Evolutionary conservation across 1,140 invertebrate genomes (phyloP).

Genomic region (Helicoverpa zea): DNA sequence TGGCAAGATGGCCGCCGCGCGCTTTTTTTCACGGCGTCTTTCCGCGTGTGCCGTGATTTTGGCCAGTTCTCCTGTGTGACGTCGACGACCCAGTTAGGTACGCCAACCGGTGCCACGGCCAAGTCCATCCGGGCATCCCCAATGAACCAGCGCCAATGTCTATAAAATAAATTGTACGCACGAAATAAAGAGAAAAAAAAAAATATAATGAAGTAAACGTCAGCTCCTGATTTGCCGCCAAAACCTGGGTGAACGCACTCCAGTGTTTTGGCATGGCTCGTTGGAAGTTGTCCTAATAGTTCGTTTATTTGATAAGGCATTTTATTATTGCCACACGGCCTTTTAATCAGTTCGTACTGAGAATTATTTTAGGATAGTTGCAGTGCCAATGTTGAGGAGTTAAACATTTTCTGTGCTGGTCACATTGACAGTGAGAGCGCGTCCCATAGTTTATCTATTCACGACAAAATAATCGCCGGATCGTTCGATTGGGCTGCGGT

Average conservation of each 20-base stretch:
- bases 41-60: slow-evolving; percentile 81
- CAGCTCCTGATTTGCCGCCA: slow-evolving; percentile 80
- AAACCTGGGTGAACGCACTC: slow-evolving; percentile 84
- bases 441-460: slow-evolving; percentile 14
- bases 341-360: slow-evolving; percentile 37
- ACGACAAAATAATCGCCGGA: slow-evolving; percentile 30
- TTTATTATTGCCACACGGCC: slow-evolving; percentile 41
- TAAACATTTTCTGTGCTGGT: slow-evolving; percentile 26
- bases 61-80: slow-evolving; percentile 82
- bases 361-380: slow-evolving; percentile 15
- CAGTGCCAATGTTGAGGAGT: slow-evolving; percentile 33
- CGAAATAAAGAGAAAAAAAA: slow-evolving; percentile 72
- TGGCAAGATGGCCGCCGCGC: slow-evolving; percentile 74
- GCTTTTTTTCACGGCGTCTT: slow-evolving; percentile 77
- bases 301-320: slow-evolving; percentile 72
- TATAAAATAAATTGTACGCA: slow-evolving; percentile 85
- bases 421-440: slow-evolving; percentile 27
- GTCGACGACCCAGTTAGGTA: slow-evolving; percentile 81
- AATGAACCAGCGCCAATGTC: slow-evolving; percentile 84
- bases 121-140: slow-evolving; percentile 83
- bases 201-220: slow-evolving; percentile 83
- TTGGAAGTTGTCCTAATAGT: slow-evolving; percentile 83
- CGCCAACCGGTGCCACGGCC: slow-evolving; percentile 83
- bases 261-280: slow-evolving; percentile 82
- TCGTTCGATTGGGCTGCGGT: slow-evolving; percentile 18